Evolutionary conservation across 64 coral and sea anemone genomes (phyloP).

Genomic region (Hydrozoanthus tunicans): DNA sequence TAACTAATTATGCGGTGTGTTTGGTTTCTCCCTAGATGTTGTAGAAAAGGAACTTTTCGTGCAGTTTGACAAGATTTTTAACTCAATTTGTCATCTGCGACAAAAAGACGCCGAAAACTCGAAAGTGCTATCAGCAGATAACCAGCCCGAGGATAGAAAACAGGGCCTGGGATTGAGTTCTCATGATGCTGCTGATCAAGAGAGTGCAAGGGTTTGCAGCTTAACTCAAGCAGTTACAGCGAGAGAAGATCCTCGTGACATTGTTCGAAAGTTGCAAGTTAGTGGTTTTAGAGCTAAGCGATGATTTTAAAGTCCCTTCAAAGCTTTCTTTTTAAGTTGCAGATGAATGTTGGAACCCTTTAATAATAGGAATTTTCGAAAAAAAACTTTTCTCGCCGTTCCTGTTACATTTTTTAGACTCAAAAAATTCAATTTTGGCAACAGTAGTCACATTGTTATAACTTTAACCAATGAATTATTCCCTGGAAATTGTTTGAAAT

Average conservation of each 20-base stretch:
- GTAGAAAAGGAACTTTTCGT: slow-evolving; percentile 51
- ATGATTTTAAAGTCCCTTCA: background rate
- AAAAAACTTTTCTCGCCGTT: too few relatives aligned
- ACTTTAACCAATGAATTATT: too few relatives aligned
- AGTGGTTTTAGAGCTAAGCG: background rate
- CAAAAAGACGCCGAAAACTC: slow-evolving; percentile 27
- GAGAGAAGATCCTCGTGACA: background rate
- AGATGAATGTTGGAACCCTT: too few relatives aligned
- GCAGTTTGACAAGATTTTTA: slow-evolving; percentile 59
- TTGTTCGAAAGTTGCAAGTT: slow-evolving; percentile 12
- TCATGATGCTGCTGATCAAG: background rate
- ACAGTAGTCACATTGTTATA: too few relatives aligned
- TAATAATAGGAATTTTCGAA: too few relatives aligned
- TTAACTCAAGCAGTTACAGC: background rate
- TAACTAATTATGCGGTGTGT: background rate
- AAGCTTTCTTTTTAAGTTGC: background rate
- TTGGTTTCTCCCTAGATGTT: slow-evolving; percentile 41
- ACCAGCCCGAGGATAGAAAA: background rate
- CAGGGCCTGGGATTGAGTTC: too few relatives aligned
- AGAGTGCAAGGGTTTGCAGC: background rate
- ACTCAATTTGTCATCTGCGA: slow-evolving; percentile 33
- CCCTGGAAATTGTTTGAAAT: too few relatives aligned
- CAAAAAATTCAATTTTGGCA: too few relatives aligned
- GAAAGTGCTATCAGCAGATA: background rate
- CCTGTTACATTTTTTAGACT: too few relatives aligned